Evolutionary conservation across 2,113 vertebrate species (phyloP).

Genomic region (Mustelus asterias): DNA sequence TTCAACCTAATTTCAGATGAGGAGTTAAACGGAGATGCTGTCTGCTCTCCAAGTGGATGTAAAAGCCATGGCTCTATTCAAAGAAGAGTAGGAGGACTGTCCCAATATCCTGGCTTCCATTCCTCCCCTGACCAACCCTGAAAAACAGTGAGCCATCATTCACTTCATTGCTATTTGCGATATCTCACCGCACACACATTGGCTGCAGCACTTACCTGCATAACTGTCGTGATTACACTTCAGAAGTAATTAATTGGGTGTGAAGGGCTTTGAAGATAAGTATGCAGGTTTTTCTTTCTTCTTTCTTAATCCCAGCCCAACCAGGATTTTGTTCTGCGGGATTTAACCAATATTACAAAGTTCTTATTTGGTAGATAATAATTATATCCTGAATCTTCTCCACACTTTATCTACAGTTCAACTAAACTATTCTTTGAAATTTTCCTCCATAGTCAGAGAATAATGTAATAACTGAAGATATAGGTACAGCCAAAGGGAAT

Average conservation of each 20-base stretch:
- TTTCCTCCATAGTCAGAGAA: neutral
- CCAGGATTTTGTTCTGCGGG: neutral
- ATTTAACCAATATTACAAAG: neutral
- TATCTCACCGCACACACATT: neutral
- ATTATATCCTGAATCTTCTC: neutral
- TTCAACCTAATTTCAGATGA: neutral
- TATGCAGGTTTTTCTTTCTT: neutral
- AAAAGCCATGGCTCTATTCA: neutral
- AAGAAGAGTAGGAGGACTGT: neutral
- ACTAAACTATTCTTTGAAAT: slow-evolving; percentile 5
- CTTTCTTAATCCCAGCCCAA: neutral
- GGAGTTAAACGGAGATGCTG: neutral
- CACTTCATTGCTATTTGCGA: neutral
- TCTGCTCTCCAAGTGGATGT: neutral
- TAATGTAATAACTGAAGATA: neutral
- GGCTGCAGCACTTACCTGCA: neutral
- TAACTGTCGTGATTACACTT: neutral
- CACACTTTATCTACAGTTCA: neutral
- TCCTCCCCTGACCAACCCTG: neutral
- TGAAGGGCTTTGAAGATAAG: neutral
- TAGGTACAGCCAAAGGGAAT: neutral
- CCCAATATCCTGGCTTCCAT: neutral
- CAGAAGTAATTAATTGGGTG: neutral
- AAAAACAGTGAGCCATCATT: neutral
- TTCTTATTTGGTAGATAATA: neutral